A percentile compares a stretch with the other conserved stretches of the same genome.
These are phyloP conservation scores for Sciurus niger DNA, from an alignment of 2,113 vertebrate species.

Conservation along the genomic window DNA sequence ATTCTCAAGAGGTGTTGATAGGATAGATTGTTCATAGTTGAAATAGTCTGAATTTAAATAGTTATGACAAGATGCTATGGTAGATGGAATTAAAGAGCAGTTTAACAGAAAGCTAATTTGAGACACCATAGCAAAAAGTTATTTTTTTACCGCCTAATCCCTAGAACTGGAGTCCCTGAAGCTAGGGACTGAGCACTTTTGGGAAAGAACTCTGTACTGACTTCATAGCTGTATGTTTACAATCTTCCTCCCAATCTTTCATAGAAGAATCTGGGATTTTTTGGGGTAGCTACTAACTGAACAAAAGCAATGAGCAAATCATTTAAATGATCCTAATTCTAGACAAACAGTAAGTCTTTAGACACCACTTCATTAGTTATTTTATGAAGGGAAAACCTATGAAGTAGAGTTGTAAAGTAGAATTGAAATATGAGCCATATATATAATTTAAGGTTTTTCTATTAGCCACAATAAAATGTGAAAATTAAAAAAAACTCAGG, in stretches of 20 bases:
- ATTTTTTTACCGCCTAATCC: not conserved
- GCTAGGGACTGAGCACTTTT: too few relatives aligned
- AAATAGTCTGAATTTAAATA: not conserved
- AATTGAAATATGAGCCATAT: not conserved
- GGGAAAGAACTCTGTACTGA: not conserved
- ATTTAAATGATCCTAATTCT: not conserved
- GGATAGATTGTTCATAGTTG: not conserved
- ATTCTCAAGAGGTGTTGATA: not conserved
- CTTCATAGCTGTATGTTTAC: rapidly evolving
- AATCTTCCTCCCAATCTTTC: not conserved
- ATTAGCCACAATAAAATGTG: not conserved
- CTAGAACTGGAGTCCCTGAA: not conserved
- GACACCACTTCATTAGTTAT: not conserved
- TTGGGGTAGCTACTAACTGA: not conserved
- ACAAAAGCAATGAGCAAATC: not conserved
- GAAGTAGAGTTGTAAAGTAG: not conserved
- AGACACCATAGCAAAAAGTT: not conserved
- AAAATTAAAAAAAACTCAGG: not conserved
- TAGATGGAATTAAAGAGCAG: not conserved
- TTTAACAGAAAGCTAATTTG: not conserved
- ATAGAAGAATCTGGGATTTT: not conserved
- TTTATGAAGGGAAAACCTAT: not conserved
- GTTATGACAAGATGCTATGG: not conserved
- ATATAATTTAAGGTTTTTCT: not conserved
- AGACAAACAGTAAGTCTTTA: not conserved